Evolutionary conservation across 2,888 invertebrate species (phyloP).

Genomic region (Tiliacea aurago): DNA sequence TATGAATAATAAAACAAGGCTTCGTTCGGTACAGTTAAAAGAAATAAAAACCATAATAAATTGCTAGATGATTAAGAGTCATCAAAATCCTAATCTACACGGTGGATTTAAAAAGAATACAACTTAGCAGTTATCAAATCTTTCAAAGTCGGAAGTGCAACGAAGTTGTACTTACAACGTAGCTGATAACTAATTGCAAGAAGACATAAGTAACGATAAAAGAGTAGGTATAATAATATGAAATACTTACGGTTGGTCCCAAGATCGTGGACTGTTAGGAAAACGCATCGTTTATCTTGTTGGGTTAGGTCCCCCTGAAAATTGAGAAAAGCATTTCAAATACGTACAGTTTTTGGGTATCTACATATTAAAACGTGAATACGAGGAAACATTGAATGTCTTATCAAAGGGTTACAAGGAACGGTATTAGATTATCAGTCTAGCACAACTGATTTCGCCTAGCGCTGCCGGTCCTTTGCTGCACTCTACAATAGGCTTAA

Average conservation of each 20-base stretch:
- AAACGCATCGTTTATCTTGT: slow-evolving; percentile 95
- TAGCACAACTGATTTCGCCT: not conserved
- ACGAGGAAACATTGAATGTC: not conserved
- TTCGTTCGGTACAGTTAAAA: not conserved
- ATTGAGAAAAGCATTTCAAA: slow-evolving; percentile 24
- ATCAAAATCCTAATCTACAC: not conserved
- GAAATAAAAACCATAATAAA: slow-evolving; percentile 1
- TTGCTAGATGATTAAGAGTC: slow-evolving; percentile 18
- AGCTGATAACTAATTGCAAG: not conserved
- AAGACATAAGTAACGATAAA: not conserved
- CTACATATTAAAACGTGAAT: not conserved
- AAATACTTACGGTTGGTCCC: slow-evolving; percentile 94
- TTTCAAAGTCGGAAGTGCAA: not conserved
- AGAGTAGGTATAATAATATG: not conserved
- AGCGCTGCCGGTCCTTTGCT: not conserved
- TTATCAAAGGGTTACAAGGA: not conserved
- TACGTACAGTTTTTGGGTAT: not conserved
- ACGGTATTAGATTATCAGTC: not conserved
- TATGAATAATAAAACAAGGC: slow-evolving; percentile 31
- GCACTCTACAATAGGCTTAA: not conserved
- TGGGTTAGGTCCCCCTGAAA: slow-evolving; percentile 95
- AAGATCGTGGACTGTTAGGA: slow-evolving; percentile 97
- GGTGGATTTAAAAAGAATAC: not conserved
- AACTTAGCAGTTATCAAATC: not conserved
- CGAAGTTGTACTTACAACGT: not conserved